Evolutionary conservation across 2,888 invertebrate genomes (phyloP), one percentile per base, ranked within the genome.

Genomic region (Melanotus villosus): DNA sequence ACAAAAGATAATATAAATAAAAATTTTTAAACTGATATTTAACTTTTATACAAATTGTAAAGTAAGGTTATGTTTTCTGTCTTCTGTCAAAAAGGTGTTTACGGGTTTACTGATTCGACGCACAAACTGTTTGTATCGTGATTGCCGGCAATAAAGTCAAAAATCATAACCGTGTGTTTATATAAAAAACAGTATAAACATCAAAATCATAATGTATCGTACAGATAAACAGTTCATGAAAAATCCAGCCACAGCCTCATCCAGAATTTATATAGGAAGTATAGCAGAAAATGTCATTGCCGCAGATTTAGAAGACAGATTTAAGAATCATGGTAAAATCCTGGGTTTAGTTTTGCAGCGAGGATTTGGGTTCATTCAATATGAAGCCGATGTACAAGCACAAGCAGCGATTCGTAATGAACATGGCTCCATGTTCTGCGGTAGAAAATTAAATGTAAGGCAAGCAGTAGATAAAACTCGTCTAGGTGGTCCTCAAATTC

Each of bases 321-420:
- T 95, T 80, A 86, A 88, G 70, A 87, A 87, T 26, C 93, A 92
- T 81, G 96, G 96, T 0, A 87, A 88, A 69, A 90, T 94, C 43
- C 79, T 88, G 70, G 93, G 92, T 1, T 88, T 93, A 0, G 81
- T 91, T n/a, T 85, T 92, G 16, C 93, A 93, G 77, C 88, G 90
- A 74, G 93, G 94, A 58, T 97, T 94, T 84, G 96, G 94, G 14
- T 97, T 96, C 84, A 91, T 97, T 1, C 96, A 97, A 80, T 96
- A 91, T 83, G 92, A 92, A 69, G 88, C 87, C 18, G 94, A 94
- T 75, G 84, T 88, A 1, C 89, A 92, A 77, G 96, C 95, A 0
- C 89, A 90, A 71, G 89, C 89, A 68, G 95, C 95, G 14, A 93
- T 95, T 34, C 83, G 87, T 57, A 89, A 89, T 59, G 91, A 92